Evolutionary conservation across 2,797 vertebrate genomes (phyloP).

Genomic region (Bothrops alternatus): DNA sequence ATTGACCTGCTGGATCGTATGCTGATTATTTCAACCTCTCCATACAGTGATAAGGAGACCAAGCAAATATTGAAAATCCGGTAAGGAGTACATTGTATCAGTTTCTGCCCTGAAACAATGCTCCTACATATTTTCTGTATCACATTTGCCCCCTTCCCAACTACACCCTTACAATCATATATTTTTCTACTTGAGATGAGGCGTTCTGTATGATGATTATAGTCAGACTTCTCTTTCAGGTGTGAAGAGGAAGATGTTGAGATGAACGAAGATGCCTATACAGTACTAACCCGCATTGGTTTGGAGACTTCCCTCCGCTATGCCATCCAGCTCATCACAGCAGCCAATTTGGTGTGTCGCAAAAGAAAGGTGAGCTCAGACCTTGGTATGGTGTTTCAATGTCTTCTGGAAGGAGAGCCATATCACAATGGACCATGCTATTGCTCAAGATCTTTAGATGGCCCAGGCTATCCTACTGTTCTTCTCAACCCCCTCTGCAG

Average conservation of each 20-base stretch:
- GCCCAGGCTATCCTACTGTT: not conserved
- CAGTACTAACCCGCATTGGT: constrained; percentile 90
- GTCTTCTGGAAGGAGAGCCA: not conserved
- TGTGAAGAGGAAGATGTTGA: constrained; percentile 97
- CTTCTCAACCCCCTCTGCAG: not conserved
- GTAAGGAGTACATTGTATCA: constrained; percentile 59
- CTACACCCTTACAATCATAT: not conserved
- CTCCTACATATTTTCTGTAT: not conserved
- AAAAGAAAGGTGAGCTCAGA: constrained; percentile 82
- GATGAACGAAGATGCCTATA: constrained; percentile 90
- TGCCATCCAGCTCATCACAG: constrained; percentile 94
- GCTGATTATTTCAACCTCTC: constrained; percentile 88
- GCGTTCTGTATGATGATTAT: not conserved
- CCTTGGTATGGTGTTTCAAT: not conserved
- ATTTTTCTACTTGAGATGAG: no score
- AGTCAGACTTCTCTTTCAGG: constrained; percentile 57
- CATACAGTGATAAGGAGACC: constrained; percentile 92
- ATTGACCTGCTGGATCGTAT: constrained; percentile 90
- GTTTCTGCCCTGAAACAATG: not conserved
- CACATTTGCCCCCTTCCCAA: no score
- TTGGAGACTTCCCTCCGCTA: constrained; percentile 92
- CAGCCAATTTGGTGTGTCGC: constrained; percentile 88
- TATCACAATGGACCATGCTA: not conserved
- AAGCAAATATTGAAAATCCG: constrained; percentile 92
- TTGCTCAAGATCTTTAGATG: not conserved